These are phyloP conservation scores for Papilio elwesi DNA, from an alignment of 2,888 invertebrate genomes.

Conservation along the genomic window DNA sequence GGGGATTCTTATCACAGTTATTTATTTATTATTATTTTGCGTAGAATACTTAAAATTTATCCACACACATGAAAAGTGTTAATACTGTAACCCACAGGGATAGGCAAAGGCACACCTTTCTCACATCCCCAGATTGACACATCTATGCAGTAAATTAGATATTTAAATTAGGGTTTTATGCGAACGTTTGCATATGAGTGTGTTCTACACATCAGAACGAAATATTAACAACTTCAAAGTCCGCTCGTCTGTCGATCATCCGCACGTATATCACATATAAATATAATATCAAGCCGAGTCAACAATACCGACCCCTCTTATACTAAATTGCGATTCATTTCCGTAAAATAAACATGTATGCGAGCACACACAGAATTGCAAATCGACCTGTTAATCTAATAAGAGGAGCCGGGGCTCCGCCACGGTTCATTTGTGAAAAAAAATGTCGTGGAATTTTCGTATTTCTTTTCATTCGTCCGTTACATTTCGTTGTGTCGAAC, in stretches of 20 bases:
- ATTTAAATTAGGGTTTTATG: neutral
- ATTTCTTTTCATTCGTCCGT: conserved; percentile 62
- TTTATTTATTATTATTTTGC: conserved; percentile 11
- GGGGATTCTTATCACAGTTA: conserved; percentile 44
- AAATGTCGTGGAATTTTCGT: conserved; percentile 64
- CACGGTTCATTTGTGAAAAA: conserved; percentile 82
- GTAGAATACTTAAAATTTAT: too few relatives aligned
- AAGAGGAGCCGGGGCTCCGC: conserved; percentile 68
- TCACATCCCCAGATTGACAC: too few relatives aligned
- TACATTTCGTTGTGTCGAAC: conserved; percentile 52
- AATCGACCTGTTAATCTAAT: conserved; percentile 84
- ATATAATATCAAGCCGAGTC: conserved; percentile 67
- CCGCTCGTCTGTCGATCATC: neutral
- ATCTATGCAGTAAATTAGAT: neutral
- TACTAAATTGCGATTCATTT: conserved; percentile 79
- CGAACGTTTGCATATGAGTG: neutral
- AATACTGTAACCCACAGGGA: too few relatives aligned
- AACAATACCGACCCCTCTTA: conserved; percentile 69
- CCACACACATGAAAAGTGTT: too few relatives aligned
- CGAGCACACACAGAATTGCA: conserved; percentile 80
- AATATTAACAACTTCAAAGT: conserved; percentile 4
- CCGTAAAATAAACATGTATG: conserved; percentile 82
- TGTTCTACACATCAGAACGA: neutral
- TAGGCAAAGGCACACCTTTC: too few relatives aligned
- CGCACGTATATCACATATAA: conserved; percentile 49